Percentiles rank a stretch among this genome's conserved stretches.
These are phyloP conservation scores for Stylophora pistillata DNA, from an alignment of 64 coral and sea anemone genomes.

Conservation along the genomic window DNA sequence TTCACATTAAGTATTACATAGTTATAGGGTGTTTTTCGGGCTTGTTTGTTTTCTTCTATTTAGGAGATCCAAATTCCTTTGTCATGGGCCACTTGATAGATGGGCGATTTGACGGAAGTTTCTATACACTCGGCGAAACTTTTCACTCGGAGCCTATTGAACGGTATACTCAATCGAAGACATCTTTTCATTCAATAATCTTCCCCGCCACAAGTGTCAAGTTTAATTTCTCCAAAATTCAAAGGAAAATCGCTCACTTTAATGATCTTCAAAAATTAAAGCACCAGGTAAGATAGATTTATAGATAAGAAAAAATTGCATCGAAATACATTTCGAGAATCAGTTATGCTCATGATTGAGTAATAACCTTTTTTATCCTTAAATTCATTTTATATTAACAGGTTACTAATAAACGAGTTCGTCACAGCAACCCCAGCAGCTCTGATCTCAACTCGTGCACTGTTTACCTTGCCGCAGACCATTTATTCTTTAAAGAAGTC, in stretches of 20 bases:
- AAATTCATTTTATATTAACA: neutral
- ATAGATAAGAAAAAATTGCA: no score
- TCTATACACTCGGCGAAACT: slow-evolving; percentile 27
- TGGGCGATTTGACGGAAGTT: slow-evolving; percentile 77
- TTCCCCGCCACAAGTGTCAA: slow-evolving; percentile 41
- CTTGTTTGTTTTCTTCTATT: neutral
- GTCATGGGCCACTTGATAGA: slow-evolving; percentile 62
- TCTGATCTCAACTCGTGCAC: slow-evolving; percentile 54
- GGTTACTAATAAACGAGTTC: neutral
- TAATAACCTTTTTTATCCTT: neutral
- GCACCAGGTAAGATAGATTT: neutral
- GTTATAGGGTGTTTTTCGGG: neutral
- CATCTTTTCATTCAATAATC: slow-evolving; percentile 72
- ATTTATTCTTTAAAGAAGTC: slow-evolving; percentile 72
- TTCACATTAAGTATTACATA: no score
- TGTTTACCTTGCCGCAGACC: slow-evolving; percentile 86
- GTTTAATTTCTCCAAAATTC: slow-evolving; percentile 14
- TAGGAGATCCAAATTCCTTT: slow-evolving; percentile 57
- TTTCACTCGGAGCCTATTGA: slow-evolving; percentile 67
- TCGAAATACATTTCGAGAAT: no score
- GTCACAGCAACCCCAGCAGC: neutral
- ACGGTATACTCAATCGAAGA: slow-evolving; percentile 20
- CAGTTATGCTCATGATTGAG: no score
- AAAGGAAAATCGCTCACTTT: slow-evolving; percentile 6
- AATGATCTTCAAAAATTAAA: neutral